Evolutionary conservation across 2,113 vertebrate species (phyloP).

Genomic region (Neodon shergylaensis): DNA sequence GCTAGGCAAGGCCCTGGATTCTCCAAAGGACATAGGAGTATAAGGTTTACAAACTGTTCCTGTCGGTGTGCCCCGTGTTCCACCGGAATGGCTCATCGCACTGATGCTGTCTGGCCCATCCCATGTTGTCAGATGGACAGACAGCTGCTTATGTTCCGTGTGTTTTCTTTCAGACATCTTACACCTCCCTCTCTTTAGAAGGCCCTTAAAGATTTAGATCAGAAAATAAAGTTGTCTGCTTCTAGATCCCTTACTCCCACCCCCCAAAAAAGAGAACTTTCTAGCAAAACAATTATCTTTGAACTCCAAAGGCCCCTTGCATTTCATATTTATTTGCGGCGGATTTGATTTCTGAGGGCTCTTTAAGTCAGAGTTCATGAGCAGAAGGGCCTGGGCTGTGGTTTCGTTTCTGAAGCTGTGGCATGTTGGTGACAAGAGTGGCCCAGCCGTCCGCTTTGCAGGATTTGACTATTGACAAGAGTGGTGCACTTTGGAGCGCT

Average conservation of each 20-base stretch:
- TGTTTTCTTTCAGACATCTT: conserved; percentile 40
- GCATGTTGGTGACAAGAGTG: neutral
- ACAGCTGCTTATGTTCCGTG: neutral
- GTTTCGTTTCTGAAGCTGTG: neutral
- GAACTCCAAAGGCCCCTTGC: neutral
- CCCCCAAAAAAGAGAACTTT: neutral
- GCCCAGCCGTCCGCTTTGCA: neutral
- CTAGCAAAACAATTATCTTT: neutral
- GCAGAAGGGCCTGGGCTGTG: neutral
- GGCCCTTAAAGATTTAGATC: neutral
- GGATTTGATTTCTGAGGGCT: neutral
- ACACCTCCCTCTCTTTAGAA: conserved; percentile 43
- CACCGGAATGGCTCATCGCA: conserved; percentile 56
- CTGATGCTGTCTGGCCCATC: conserved; percentile 56
- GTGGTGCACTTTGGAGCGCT: too few relatives aligned
- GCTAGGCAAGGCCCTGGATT: conserved; percentile 60
- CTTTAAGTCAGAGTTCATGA: neutral
- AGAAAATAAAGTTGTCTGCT: neutral
- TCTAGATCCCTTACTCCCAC: neutral
- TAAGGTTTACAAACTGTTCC: conserved; percentile 73
- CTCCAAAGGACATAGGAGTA: conserved; percentile 56
- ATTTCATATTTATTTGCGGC: neutral
- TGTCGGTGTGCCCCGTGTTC: conserved; percentile 47
- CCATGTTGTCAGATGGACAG: neutral
- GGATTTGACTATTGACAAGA: neutral